These are phyloP conservation scores for Polyodon spathula DNA, from an alignment of 2,113 vertebrate genomes.

Conservation along the genomic window DNA sequence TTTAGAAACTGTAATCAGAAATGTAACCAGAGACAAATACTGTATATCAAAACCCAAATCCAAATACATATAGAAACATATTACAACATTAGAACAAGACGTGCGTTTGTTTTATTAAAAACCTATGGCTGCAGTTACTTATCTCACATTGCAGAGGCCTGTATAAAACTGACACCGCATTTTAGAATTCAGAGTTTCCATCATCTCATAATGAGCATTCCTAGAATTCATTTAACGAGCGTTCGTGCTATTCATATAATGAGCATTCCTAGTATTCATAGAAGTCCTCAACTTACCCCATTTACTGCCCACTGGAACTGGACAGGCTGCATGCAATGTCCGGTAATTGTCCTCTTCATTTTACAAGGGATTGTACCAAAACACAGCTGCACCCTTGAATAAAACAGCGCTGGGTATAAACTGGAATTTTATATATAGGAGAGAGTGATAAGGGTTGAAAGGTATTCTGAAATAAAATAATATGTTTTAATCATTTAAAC, in stretches of 20 bases:
- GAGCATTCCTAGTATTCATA: too few relatives aligned
- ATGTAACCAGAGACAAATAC: too few relatives aligned
- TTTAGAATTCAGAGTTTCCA: conserved; percentile 2
- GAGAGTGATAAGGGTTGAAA: not conserved
- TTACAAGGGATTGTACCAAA: conserved; percentile 35
- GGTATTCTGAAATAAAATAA: not conserved
- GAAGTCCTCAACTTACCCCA: conserved; percentile 24
- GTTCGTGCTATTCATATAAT: not conserved
- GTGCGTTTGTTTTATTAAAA: too few relatives aligned
- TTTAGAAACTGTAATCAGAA: conserved; percentile 29
- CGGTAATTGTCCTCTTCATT: conserved; percentile 24
- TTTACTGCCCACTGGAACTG: conserved; percentile 33
- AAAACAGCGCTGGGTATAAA: too few relatives aligned
- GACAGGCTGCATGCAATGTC: conserved; percentile 33
- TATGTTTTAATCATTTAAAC: not conserved
- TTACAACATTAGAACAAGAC: too few relatives aligned
- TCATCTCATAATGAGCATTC: not conserved
- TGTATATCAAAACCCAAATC: too few relatives aligned
- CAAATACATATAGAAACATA: too few relatives aligned
- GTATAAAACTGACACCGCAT: too few relatives aligned
- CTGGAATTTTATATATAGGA: not conserved
- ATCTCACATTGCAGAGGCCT: too few relatives aligned
- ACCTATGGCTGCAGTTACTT: too few relatives aligned
- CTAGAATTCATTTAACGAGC: not conserved
- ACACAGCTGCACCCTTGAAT: conserved; percentile 27